These are phyloP conservation scores for Ennomos quercinarius DNA, from an alignment of 2,888 invertebrate genomes.

Conservation along the genomic window DNA sequence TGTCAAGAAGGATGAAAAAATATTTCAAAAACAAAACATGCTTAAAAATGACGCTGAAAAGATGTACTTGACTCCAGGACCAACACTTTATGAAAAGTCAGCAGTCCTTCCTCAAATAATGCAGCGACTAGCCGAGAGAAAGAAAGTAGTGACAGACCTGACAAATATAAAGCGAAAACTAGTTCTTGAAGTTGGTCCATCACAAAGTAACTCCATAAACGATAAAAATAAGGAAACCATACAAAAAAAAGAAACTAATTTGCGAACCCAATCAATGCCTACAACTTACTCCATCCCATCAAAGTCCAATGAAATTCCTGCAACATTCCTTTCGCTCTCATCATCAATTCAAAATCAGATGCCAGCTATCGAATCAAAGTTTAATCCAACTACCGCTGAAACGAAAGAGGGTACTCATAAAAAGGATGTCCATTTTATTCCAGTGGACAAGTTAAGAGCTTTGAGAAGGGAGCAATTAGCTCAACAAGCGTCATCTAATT, in stretches of 20 bases:
- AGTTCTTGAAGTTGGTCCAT: conserved; percentile 11
- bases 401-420: neutral
- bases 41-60: conserved; percentile 42
- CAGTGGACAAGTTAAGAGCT: conserved; percentile 19
- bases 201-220: no score
- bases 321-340: no score
- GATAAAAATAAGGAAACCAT: neutral
- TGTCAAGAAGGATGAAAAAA: conserved; percentile 48
- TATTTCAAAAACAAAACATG: conserved; percentile 42
- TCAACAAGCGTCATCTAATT: neutral
- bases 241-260: neutral
- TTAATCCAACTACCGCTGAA: neutral
- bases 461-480: neutral
- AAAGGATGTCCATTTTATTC: neutral
- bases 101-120: conserved; percentile 53
- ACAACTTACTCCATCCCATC: neutral
- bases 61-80: conserved; percentile 49
- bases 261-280: neutral
- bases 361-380: neutral
- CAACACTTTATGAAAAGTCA: conserved; percentile 53
- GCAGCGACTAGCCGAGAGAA: conserved; percentile 42
- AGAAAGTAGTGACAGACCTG: conserved; percentile 26
- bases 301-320: neutral
- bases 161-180: conserved; percentile 23
- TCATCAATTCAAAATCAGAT: no score